Evolutionary conservation across 2,888 invertebrate species (phyloP).

Genomic region (Sceliomorpha sp.): DNA sequence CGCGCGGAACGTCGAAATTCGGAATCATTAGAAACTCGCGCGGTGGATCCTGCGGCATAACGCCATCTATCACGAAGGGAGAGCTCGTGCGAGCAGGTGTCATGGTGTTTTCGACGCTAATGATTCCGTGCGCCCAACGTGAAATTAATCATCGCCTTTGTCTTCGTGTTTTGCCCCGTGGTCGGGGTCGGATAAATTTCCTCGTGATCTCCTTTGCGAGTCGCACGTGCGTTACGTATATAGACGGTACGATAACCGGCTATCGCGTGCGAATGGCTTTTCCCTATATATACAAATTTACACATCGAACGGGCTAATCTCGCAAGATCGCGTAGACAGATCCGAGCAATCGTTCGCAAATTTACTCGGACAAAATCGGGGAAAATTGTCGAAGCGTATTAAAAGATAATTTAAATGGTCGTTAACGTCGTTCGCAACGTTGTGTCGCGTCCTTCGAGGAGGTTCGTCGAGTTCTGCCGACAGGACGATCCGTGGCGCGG

Average conservation of each 20-base stretch:
- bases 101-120: conserved; percentile 76
- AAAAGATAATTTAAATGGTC: too few relatives aligned
- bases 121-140: conserved; percentile 75
- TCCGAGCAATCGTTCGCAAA: too few relatives aligned
- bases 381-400: too few relatives aligned
- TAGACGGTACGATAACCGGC: conserved; percentile 32
- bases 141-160: conserved; percentile 79
- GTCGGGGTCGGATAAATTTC: conserved; percentile 46
- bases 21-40: conserved; percentile 72
- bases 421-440: too few relatives aligned
- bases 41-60: conserved; percentile 58
- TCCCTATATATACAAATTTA: conserved; percentile 18
- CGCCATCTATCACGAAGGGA: conserved; percentile 77
- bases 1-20: conserved; percentile 70
- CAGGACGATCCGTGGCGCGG: too few relatives aligned
- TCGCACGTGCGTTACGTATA: conserved; percentile 38
- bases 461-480: too few relatives aligned
- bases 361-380: too few relatives aligned
- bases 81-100: conserved; percentile 77
- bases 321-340: too few relatives aligned
- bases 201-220: conserved; percentile 51
- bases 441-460: too few relatives aligned
- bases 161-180: conserved; percentile 68
- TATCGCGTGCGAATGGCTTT: conserved; percentile 37
- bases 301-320: conserved; percentile 43